Base-by-base conservation (phyloP, 2,888 invertebrate genomes). In the Nomada hirtipes region DNA sequence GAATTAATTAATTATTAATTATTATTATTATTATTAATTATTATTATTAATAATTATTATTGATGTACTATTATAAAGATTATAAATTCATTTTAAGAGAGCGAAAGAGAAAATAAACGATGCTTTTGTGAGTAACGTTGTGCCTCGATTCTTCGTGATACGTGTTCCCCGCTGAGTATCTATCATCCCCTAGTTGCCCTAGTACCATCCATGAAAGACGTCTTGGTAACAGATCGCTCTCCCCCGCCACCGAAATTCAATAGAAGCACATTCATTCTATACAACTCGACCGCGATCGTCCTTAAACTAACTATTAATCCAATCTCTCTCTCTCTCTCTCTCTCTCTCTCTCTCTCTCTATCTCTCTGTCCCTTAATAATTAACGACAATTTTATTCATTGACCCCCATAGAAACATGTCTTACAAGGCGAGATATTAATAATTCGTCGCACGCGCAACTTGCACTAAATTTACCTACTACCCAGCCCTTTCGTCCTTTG, bases 71-170 rank as follows among this genome's bases (percentile, higher is more conserved):
- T 93, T 91, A 93, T 91, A 90, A 92, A 92, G 88, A 93, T 92
- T 93, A 93, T 93, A 90, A 93, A 93, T 93, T 93, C 93, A 92
- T 92, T 93, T 91, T 91, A 91, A 83, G 92, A 90, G 89, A 90
- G 88, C 92, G 88, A 90, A 88, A 91, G 90, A 92, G 91, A 87
- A 92, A 93, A 94, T 94, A 93, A 94, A 94, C 89, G 91, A 93
- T 93, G 93, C 93, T 93, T 93, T 93, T 93, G 93, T 93, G 93
- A 93, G 90, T 93, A 93, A 92, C 67, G 61, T 65, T 79, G 63
- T 84, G 75, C 75, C 63, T 83, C 52, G 64, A 75, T 76, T 72
- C 65, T 87, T 82, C 78, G 73, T 60, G 53, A 61, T 76, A 20
- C 77, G 73, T 68, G 73, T 75, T 83, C 76, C 72, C 71, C 83